Evolutionary conservation across 2,797 vertebrate genomes (phyloP), one percentile per base, ranked within the genome.

Genomic region (Neosalanx taihuensis): DNA sequence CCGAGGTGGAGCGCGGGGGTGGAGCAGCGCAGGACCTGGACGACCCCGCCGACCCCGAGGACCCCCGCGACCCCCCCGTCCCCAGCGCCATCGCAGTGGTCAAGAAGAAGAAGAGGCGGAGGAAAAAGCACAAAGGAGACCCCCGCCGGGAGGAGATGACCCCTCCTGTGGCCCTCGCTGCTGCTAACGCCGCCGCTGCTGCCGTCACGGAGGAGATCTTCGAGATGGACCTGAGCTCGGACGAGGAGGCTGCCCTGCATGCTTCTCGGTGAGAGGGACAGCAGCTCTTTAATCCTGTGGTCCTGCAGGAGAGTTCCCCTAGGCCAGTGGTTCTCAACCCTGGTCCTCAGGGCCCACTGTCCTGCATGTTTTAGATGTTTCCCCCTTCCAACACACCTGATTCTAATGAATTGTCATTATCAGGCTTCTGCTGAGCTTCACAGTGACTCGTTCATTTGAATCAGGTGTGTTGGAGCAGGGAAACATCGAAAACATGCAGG

Each of bases 71-170:
- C 81, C 92, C 86, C 31, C 85, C 94, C 1, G 67, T 81, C 75
- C 79, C 88, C 74, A 81, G 85, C 78, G 85, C 82, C 0, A 75
- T 90, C 68, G 89, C 91, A 53, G 95, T 92, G 59, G 95, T 92
- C 58, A 99, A 98, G 85, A 99, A 99, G 90, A 99, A 98, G 86
- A 98, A 96, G 83, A 91, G 91, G 64, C 89, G 96, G 72, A 93
- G 94, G 84, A 97, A 95, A 91, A 98, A 97, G 90, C 95, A 94
- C 82, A 99, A 97, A 86, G 93, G 93, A 53, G 97, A 99, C 41
- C 92, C 87, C 13, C 93, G 94, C 33, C 94, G 95, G 76, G 97
- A 99, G 85, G 97, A 98, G 76, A 90, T 92, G 58, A 89, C 94
- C 3, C 85, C 89, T 1, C 91, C 93, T 33, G 77, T 85, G 62